Base-by-base conservation (phyloP, 2,797 vertebrate genomes). In the Delichon dasypus region DNA sequence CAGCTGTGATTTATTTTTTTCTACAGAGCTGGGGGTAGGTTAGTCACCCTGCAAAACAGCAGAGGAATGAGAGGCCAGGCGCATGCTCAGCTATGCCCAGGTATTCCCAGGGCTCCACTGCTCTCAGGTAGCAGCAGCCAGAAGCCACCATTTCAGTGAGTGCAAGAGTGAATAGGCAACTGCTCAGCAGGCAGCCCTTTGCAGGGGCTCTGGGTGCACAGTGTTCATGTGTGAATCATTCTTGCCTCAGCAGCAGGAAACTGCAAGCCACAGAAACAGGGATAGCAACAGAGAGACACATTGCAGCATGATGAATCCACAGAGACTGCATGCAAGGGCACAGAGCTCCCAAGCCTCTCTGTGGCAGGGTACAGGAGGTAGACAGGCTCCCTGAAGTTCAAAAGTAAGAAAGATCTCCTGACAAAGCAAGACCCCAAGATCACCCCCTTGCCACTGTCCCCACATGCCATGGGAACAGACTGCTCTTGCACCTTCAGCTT, bases 371-470 rank as follows among this genome's bases (percentile, higher is more conserved):
- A 42, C 10, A 40, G 45, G 13, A 83, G 16, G 0, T 0, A 87
- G 26, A 70, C 0, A 3, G 45, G 17, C 6, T 80, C 36, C 48
- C 26, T 10, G 3, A 23, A 71, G 14, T 15, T 55, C 10, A 25
- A 67, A 57, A 65, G 18, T 4, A 77, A 17, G 18, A 64, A 68
- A 18, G 6, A 6, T 51, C 7, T 83, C 36, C 44, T n/a, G 36
- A 64, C 9, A 53, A 48, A 88, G 11, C 10, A 58, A 2, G 4
- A 73, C 18, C n/a, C 38, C 2, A 13, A 72, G 20, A 47, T 42
- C 26, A 36, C 4, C 3, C 4, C 3, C 4, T 53, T 2, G 0
- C 18, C 1, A 1, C 11, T 15, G 5, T 73, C 30, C 27, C n/a
- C 22, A 17, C 4, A 2, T 16, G 18, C 21, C 0, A 0, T 27